Evolutionary conservation across 2,888 invertebrate species (phyloP).

Genomic region (Halictus quadricinctus): DNA sequence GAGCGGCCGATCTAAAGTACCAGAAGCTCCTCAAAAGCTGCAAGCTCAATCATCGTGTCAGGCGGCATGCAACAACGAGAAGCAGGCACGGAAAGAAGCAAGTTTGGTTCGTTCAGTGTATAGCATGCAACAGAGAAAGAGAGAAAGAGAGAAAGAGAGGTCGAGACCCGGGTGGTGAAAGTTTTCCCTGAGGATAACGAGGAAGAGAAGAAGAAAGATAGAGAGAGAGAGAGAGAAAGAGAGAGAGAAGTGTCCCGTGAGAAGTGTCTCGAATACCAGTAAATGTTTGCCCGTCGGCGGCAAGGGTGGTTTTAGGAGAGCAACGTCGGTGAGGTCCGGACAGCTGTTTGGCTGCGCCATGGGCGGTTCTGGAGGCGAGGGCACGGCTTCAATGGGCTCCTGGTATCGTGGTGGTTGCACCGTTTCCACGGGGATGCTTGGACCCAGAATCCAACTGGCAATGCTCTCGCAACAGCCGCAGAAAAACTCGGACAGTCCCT

Average conservation of each 20-base stretch:
- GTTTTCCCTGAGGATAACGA: background rate
- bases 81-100: background rate
- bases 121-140: background rate
- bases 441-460: constrained; percentile 85
- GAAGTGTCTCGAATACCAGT: constrained; percentile 53
- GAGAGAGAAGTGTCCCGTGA: constrained; percentile 4
- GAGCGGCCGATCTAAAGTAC: background rate
- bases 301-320: constrained; percentile 78
- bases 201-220: background rate
- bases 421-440: constrained; percentile 71
- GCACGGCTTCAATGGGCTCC: constrained; percentile 69
- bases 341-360: constrained; percentile 59
- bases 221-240: background rate
- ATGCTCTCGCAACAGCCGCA: constrained; percentile 89
- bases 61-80: constrained; percentile 6
- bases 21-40: background rate
- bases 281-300: constrained; percentile 79
- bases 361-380: constrained; percentile 73
- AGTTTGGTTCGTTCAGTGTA: constrained; percentile 5
- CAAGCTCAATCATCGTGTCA: background rate
- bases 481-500: constrained; percentile 89
- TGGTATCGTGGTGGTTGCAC: constrained; percentile 78
- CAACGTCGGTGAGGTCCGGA: constrained; percentile 77
- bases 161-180: background rate
- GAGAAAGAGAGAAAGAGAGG: background rate